phyloP scores from a whole-genome alignment of 2,797 vertebrate genomes.

The Muraenolepis orangiensis region DNA sequence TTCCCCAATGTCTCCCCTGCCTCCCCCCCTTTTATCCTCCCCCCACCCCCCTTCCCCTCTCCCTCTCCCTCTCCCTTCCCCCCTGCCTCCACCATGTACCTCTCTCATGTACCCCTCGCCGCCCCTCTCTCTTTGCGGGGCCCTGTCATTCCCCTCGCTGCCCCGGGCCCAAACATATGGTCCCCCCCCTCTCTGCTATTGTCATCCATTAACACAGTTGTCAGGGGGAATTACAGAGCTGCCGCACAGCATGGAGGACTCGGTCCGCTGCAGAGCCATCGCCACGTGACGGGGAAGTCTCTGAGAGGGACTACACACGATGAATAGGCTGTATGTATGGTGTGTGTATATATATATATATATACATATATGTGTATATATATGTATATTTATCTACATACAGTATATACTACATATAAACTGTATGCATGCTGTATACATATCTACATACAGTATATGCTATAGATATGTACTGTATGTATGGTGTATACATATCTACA shows the following conservation, averaged over 20 bases:
- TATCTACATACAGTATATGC: neutral
- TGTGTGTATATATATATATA: too few species aligned
- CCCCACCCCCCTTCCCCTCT: neutral
- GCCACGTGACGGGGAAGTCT: conserved; percentile 40
- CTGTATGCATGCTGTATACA: too few species aligned
- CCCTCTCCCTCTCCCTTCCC: conserved; percentile 9
- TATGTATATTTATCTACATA: too few species aligned
- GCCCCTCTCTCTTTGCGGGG: conserved; percentile 57
- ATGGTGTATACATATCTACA: neutral
- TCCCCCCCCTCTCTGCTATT: conserved; percentile 64
- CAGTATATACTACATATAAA: too few species aligned
- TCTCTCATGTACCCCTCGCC: conserved; percentile 1
- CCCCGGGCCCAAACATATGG: conserved; percentile 71
- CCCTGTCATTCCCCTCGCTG: conserved; percentile 60
- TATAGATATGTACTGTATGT: neutral
- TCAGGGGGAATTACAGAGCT: conserved; percentile 67
- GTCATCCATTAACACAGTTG: conserved; percentile 74
- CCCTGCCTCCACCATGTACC: conserved; percentile 3
- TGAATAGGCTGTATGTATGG: neutral
- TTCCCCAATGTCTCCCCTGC: conserved; percentile 17
- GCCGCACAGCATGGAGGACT: conserved; percentile 48
- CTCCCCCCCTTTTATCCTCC: conserved; percentile 14
- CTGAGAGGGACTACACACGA: conserved; percentile 16
- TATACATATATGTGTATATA: too few species aligned
- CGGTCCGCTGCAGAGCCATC: conserved; percentile 43